A percentile compares a stretch with the other conserved stretches of the same genome.
These are phyloP conservation scores for Acheta domesticus DNA, from an alignment of 2,888 invertebrate species.

Conservation along the genomic window DNA sequence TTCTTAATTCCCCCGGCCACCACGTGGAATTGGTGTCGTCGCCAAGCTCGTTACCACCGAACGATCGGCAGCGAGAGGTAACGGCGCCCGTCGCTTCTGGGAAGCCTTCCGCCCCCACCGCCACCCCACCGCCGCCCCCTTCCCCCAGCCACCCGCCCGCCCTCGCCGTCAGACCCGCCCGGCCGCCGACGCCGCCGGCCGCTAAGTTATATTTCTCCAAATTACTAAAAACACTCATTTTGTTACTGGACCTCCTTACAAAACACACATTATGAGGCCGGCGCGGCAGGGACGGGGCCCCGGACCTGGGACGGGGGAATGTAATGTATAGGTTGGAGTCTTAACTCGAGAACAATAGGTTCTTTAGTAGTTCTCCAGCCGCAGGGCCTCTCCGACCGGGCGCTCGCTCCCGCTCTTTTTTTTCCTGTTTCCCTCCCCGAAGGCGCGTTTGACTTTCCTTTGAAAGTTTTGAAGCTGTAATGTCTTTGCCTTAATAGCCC, in stretches of 20 bases:
- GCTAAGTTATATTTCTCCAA: constrained; percentile 18
- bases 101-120: not conserved
- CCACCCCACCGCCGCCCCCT: not conserved
- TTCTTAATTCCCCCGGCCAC: too few relatives aligned
- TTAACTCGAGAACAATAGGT: constrained; percentile 18
- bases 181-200: not conserved
- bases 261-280: constrained; percentile 7
- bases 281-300: not conserved
- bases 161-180: not conserved
- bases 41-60: not conserved
- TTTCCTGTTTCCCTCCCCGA: not conserved
- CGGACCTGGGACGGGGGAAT: constrained; percentile 1
- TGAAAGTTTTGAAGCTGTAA: not conserved
- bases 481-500: constrained; percentile 1
- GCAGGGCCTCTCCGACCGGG: not conserved
- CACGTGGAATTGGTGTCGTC: too few relatives aligned
- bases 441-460: not conserved
- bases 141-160: not conserved
- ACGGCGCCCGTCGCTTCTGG: not conserved
- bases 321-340: constrained; percentile 18
- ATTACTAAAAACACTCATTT: constrained; percentile 18
- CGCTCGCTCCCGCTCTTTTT: not conserved
- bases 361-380: not conserved
- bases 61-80: not conserved
- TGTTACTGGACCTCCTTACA: constrained; percentile 18